Conservation (phyloP, 2,797 vertebrate genomes). For the Platalea minor region DNA sequence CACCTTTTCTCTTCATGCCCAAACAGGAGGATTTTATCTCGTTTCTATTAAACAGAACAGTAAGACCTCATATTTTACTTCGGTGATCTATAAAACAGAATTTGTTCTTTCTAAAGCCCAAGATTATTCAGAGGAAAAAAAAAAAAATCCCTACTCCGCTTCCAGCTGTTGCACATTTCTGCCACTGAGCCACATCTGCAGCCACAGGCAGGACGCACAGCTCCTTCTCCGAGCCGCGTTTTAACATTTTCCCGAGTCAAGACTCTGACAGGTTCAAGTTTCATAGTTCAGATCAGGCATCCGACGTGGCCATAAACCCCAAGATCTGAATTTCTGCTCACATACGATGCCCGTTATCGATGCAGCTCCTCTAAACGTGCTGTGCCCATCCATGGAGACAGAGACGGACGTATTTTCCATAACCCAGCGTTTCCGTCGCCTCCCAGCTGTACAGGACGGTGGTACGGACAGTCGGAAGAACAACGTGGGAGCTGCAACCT, state of each 20-base stretch:
- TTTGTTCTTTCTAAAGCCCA: background rate
- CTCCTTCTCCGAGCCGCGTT: background rate
- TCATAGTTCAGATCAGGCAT: background rate
- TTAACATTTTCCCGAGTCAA: background rate
- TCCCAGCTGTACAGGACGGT: background rate
- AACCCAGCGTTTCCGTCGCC: background rate
- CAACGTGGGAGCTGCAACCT: background rate
- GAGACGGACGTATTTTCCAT: rapidly evolving
- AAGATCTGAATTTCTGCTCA: background rate
- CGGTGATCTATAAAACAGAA: background rate
- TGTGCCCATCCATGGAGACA: rapidly evolving
- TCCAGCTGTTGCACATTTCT: background rate
- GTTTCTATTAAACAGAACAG: background rate
- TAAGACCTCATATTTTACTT: background rate
- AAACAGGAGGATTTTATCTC: background rate
- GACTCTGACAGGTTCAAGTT: background rate
- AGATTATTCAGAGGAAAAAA: background rate
- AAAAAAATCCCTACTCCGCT: too few relatives aligned
- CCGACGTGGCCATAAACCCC: background rate
- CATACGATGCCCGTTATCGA: background rate
- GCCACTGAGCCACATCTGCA: background rate
- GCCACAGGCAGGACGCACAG: background rate
- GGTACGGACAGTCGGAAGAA: background rate
- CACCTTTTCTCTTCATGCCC: background rate
- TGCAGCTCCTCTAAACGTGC: rapidly evolving